Evolutionary conservation across 2,888 invertebrate species (phyloP).

Genomic region (Allolobophora icterica): DNA sequence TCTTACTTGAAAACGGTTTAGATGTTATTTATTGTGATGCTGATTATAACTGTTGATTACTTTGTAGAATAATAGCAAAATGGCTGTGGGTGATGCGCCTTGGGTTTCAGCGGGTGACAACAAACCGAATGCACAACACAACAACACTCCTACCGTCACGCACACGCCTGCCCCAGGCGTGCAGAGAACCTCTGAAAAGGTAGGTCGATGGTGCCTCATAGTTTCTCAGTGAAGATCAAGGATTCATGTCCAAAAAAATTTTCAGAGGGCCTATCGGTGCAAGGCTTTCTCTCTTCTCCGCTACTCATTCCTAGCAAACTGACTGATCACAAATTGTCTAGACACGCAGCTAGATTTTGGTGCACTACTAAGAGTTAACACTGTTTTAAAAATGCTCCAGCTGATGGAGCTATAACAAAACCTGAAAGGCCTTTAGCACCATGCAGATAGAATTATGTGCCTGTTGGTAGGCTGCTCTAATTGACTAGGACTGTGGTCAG

Average conservation of each 20-base stretch:
- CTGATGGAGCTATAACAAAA: no score
- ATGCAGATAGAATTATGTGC: no score
- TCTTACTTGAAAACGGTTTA: background rate
- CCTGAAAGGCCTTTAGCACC: no score
- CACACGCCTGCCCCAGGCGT: background rate
- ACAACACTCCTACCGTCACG: constrained; percentile 6
- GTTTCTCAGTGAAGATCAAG: background rate
- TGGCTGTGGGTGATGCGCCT: background rate
- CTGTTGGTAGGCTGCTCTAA: no score
- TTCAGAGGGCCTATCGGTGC: background rate
- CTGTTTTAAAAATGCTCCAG: no score
- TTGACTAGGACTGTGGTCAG: no score
- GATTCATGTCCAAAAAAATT: background rate
- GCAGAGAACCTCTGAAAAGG: background rate
- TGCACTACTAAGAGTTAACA: background rate
- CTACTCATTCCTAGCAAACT: background rate
- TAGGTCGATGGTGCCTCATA: background rate
- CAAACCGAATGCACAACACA: background rate
- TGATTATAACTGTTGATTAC: background rate
- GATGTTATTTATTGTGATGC: background rate
- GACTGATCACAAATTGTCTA: background rate
- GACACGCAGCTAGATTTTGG: background rate
- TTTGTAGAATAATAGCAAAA: constrained; percentile 20
- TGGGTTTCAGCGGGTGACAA: constrained; percentile 5
- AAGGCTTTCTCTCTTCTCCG: background rate